Base-by-base conservation (phyloP, 2,888 invertebrate species). In the Magallana nippona region DNA sequence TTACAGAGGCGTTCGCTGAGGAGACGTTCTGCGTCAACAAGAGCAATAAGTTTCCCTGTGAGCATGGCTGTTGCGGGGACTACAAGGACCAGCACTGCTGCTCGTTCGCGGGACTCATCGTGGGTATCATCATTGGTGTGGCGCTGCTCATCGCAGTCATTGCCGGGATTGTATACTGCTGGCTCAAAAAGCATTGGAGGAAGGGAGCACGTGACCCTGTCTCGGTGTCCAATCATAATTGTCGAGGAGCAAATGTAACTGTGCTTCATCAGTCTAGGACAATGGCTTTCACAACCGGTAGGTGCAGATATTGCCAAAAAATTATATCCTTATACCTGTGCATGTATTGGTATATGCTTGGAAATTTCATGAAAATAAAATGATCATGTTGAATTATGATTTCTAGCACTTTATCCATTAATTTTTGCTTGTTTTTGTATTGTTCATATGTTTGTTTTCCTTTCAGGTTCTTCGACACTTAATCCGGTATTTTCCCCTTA, bases 1-100 rank as follows among this genome's bases (percentile, higher is more conserved):
- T 79, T 79, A 22, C 79, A 79, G 79, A 79, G 19, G 10, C 22
- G n/a, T 15, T 19, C 10, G 79, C 79, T 3, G 79, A 55, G 17
- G 82, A 55, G 1, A 44, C 63, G 55, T 82, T 55, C 27, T 83
- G 83, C 44, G 56, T 55, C 2, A 83, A 79, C 58, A 55, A 56
- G 8, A 44, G 81, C 1, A 58, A 83, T 13, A 71, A 55, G 19
- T 83, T 83, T 56, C 71, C 58, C n/a, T 85, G 85, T 82, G 85
- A 85, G 55, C 81, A 82, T 44, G 83, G 85, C 8, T 85, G 85
- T 19, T 85, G 85, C 62, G 85, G 85, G 1, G 83, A 83, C 79
- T 81, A 81, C 57, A 60, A 56, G 58, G 79, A 85, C 27, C 81
- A 79, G 57, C 77, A 82, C 58, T 85, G 85, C 80, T 85, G 85